Evolutionary conservation across 92 coral and sea anemone species (phyloP).

Genomic region (Diadumene lineata): DNA sequence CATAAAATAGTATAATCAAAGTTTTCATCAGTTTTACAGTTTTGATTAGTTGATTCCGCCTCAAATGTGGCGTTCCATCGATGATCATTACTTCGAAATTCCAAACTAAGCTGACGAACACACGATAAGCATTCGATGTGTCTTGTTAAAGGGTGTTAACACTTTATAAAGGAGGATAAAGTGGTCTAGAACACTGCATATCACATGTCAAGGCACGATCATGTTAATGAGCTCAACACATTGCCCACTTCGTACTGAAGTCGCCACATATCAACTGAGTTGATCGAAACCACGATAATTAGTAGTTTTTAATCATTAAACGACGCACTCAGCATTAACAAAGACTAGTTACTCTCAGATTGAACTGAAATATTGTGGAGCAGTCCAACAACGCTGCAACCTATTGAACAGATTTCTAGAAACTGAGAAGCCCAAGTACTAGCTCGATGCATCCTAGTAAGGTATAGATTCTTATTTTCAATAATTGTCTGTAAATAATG

Average conservation of each 20-base stretch:
- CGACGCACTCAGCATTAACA: not conserved
- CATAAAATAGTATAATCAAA: not conserved
- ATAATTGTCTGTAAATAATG: not conserved
- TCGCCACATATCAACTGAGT: too few relatives aligned
- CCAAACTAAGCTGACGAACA: not conserved
- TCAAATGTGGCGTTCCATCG: not conserved
- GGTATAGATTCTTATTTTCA: too few relatives aligned
- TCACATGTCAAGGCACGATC: conserved; percentile 7
- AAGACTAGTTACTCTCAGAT: not conserved
- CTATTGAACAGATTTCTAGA: not conserved
- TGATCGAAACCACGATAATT: not conserved
- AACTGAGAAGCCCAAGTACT: not conserved
- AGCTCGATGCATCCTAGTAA: not conserved
- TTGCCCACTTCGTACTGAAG: too few relatives aligned
- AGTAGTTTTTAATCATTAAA: not conserved
- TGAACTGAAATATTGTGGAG: not conserved
- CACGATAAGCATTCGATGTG: not conserved
- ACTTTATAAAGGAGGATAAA: conserved; percentile 17
- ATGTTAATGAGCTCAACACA: conserved; percentile 26
- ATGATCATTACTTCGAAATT: not conserved
- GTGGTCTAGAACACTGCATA: not conserved
- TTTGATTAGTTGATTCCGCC: conserved; percentile 10
- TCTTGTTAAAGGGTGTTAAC: conserved; percentile 19
- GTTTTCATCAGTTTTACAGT: not conserved
- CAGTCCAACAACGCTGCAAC: not conserved